A percentile compares a stretch with the other conserved stretches of the same genome.
These are phyloP conservation scores for Hymenochirus boettgeri DNA, from an alignment of 2,113 vertebrate genomes.

Conservation along the genomic window DNA sequence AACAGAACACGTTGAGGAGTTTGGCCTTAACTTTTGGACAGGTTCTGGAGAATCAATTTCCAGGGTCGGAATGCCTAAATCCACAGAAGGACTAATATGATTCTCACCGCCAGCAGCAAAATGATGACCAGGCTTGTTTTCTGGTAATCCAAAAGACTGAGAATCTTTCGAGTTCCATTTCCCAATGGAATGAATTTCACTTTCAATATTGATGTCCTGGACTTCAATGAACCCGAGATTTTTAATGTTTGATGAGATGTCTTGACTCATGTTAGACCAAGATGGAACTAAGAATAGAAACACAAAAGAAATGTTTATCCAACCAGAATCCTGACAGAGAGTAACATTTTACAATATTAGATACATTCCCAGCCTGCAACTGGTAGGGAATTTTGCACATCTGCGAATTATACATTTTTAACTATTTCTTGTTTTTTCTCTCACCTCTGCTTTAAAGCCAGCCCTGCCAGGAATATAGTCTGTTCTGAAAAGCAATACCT, in stretches of 20 bases:
- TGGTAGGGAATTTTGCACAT: no score
- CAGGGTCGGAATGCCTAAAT: slow-evolving; percentile 87
- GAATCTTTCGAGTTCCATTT: slow-evolving; percentile 31
- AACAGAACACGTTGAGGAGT: slow-evolving; percentile 47
- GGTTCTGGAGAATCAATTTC: slow-evolving; percentile 83
- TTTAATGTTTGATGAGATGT: slow-evolving; percentile 52
- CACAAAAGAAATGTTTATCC: slow-evolving; percentile 14
- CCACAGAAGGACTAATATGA: slow-evolving; percentile 77
- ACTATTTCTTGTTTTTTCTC: no score
- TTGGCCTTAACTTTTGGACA: slow-evolving; percentile 51
- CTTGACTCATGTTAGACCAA: slow-evolving; percentile 60
- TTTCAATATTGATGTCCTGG: slow-evolving; percentile 45
- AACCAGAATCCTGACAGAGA: no score
- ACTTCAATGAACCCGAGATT: slow-evolving; percentile 55
- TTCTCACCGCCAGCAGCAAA: slow-evolving; percentile 59
- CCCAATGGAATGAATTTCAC: slow-evolving; percentile 47
- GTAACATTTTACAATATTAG: no score
- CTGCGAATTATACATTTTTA: no score
- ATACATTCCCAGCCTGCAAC: no score
- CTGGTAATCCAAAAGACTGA: slow-evolving; percentile 46
- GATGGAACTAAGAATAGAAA: slow-evolving; percentile 49
- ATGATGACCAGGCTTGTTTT: slow-evolving; percentile 49
- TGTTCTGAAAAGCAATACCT: no score
- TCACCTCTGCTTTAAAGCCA: no score
- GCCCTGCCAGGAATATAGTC: no score